These are phyloP conservation scores for Lanius ludovicianus DNA, from an alignment of 2,113 vertebrate species.

Conservation along the genomic window DNA sequence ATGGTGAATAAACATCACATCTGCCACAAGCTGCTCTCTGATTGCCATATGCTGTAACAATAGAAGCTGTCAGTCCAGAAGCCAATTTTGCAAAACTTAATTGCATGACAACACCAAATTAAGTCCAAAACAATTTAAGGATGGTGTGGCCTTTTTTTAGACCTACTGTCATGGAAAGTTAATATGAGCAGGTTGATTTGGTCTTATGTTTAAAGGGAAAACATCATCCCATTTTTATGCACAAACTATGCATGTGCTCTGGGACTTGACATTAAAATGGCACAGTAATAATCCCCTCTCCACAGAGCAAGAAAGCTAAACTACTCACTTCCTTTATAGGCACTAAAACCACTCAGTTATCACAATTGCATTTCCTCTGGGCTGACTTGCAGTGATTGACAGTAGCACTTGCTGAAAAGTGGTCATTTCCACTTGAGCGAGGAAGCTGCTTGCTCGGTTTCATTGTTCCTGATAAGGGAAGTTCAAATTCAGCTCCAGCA, in stretches of 20 bases:
- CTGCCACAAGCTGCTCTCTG: constrained; percentile 47
- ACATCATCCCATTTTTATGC: background rate
- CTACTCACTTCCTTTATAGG: constrained; percentile 12
- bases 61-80: constrained; percentile 49
- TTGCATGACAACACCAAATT: constrained; percentile 29
- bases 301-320: background rate
- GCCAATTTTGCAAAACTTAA: constrained; percentile 22
- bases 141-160: background rate
- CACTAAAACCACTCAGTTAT: background rate
- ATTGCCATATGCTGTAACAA: constrained; percentile 57
- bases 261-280: background rate
- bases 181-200: background rate
- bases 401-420: constrained; percentile 40
- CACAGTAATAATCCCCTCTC: background rate
- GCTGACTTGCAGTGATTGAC: constrained; percentile 11
- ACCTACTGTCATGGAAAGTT: background rate
- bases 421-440: background rate
- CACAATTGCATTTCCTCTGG: background rate
- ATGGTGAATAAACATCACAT: constrained; percentile 51
- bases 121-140: background rate
- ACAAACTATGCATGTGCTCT: background rate
- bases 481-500: background rate
- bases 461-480: background rate
- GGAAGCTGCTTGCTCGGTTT: background rate
- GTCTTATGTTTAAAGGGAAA: background rate